Conservation (phyloP, 2,888 invertebrate species). For the Zaprionus obscuricornis region DNA sequence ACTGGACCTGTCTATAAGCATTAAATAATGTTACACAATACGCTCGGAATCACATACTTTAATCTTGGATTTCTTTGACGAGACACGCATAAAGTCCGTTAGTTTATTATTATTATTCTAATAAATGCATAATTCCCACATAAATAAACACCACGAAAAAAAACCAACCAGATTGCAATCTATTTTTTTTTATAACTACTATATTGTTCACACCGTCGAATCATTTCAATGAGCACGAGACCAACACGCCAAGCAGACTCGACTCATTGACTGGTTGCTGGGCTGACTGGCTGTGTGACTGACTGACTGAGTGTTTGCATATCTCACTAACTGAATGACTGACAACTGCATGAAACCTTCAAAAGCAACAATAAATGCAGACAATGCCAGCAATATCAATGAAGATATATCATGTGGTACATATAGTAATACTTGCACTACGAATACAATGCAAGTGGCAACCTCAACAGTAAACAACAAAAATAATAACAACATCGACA, state of each 20-base stretch:
- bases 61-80: constrained; percentile 51
- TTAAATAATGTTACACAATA: constrained; percentile 43
- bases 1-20: constrained; percentile 20
- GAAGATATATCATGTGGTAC: constrained; percentile 63
- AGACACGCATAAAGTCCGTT: constrained; percentile 66
- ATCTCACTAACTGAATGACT: constrained; percentile 26
- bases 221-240: constrained; percentile 56
- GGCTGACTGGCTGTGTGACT: constrained; percentile 30
- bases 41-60: constrained; percentile 42
- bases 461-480: not conserved
- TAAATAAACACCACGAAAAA: constrained; percentile 52
- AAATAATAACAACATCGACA: constrained; percentile 21
- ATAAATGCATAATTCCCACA: constrained; percentile 68
- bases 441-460: constrained; percentile 37
- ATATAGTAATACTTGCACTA: constrained; percentile 14
- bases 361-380: constrained; percentile 58
- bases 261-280: constrained; percentile 16
- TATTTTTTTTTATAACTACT: constrained; percentile 44
- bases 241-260: constrained; percentile 18
- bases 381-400: constrained; percentile 71
- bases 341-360: constrained; percentile 67
- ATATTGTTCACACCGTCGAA: constrained; percentile 58
- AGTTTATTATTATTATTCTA: constrained; percentile 69
- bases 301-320: constrained; percentile 27
- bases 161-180: constrained; percentile 15